phyloP scores from a whole-genome alignment of 1,140 invertebrate species.

The Papilio dardanus region DNA sequence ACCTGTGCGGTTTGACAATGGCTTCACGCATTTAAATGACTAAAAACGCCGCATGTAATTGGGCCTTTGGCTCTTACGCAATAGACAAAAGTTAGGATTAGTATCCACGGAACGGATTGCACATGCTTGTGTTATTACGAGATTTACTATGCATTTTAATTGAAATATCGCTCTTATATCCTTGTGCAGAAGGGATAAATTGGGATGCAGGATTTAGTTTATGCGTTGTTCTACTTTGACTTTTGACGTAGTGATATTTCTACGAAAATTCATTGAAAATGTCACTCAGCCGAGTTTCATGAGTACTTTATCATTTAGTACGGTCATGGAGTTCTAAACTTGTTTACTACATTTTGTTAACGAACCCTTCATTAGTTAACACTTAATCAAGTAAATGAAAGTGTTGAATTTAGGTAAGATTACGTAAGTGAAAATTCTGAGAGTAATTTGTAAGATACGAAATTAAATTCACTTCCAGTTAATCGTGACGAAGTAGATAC shows the following conservation, averaged over 20 bases:
- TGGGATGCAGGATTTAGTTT: background rate
- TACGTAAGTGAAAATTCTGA: background rate
- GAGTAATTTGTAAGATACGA: conserved; percentile 12
- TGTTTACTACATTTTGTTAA: background rate
- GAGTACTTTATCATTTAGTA: conserved; percentile 23
- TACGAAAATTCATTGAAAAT: conserved; percentile 32
- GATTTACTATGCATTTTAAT: conserved; percentile 17
- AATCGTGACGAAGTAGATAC: background rate
- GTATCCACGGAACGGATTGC: conserved; percentile 18
- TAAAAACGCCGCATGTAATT: conserved; percentile 8
- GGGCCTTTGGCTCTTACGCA: conserved; percentile 26
- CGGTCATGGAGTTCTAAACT: background rate
- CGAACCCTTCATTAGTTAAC: conserved; percentile 16
- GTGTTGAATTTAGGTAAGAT: background rate
- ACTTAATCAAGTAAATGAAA: background rate
- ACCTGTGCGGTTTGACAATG: conserved; percentile 23
- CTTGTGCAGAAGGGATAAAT: background rate
- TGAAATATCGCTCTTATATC: background rate
- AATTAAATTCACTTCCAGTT: background rate
- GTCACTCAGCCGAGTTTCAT: background rate
- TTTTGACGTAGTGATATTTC: conserved; percentile 24
- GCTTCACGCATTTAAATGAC: conserved; percentile 14
- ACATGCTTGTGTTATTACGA: conserved; percentile 15
- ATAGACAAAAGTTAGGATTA: conserved; percentile 12
- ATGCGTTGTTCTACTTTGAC: conserved; percentile 19